Base-by-base conservation (phyloP, 2,797 vertebrate genomes). In the Serranus cabrilla region DNA sequence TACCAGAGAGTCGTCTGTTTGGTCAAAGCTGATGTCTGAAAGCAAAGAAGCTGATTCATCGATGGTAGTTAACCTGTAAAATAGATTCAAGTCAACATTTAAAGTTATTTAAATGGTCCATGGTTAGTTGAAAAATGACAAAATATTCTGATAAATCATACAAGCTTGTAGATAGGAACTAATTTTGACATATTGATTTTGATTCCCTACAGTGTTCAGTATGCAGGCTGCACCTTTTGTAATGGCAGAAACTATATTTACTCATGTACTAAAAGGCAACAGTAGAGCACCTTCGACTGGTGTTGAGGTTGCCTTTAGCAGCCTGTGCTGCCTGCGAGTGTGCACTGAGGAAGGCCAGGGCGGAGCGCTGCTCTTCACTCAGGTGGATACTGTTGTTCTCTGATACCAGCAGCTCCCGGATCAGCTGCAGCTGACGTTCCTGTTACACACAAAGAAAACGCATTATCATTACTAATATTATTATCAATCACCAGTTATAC, bases 1-100 rank as follows among this genome's bases (percentile, higher is more conserved):
- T 97, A 99, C 97, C 96, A 97, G 80, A 23, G 97, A 98, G 73
- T 98, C 97, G 56, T 98, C 97, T 0, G 97, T 97, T 93, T 98
- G 97, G 93, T 98, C 97, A 90, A 96, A 99, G 95, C 97, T 99
- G 94, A 97, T 98, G 92, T 98, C 97, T 34, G 97, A 98, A 86
- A 97, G 90, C 91, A 97, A 91, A 70, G 97, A 98, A 74, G 92
- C 93, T 9, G 97, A 97, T 95, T 98, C 97, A 80, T 98, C 96
- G 75, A 98, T 97, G 74, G 93, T 96, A 80, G 93, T 96, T 84
- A 98, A 91, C 85, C 97, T 95, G 85, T 14, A 83, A 82, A 7
- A 78, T 1, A 59, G 5, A 68, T 60, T 10, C 37, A 60, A 59
- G 3, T 37, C n/a, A 65, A 23, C 4, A 64, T 64, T 39, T n/a